phyloP scores from a whole-genome alignment of 1,140 invertebrate species.

The Ruditapes philippinarum region DNA sequence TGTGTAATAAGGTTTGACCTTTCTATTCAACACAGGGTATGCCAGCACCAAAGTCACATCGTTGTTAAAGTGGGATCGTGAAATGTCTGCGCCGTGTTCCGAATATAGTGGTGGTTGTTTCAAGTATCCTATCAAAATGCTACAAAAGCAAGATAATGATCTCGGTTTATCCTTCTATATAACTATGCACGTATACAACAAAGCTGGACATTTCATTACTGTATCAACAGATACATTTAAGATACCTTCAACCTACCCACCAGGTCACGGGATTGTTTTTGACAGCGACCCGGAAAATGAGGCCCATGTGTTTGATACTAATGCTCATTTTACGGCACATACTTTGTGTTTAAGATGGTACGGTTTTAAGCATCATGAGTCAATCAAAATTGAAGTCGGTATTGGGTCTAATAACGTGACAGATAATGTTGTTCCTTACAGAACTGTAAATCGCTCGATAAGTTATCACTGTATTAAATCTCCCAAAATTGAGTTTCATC shows the following conservation, averaged over 20 bases:
- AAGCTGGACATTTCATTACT: constrained; percentile 12
- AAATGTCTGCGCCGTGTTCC: background rate
- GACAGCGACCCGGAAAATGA: constrained; percentile 4
- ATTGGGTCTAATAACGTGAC: background rate
- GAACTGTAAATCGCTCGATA: background rate
- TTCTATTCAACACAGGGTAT: too few species aligned
- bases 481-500: background rate
- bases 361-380: constrained; percentile 15
- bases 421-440: constrained; percentile 7
- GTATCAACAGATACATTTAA: background rate
- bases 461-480: background rate
- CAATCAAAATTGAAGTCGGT: constrained; percentile 12
- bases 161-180: constrained; percentile 1
- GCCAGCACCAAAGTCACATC: background rate
- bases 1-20: too few species aligned
- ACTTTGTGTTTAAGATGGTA: constrained; percentile 7
- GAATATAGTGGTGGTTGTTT: constrained; percentile 15
- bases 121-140: background rate
- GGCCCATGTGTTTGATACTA: background rate
- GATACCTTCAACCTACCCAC: constrained; percentile 29
- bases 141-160: constrained; percentile 26
- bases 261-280: background rate
- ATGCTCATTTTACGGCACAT: constrained; percentile 3
- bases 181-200: background rate
- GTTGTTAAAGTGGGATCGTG: background rate